Conservation (phyloP, 2,113 vertebrate species). For the Upupa epops region DNA sequence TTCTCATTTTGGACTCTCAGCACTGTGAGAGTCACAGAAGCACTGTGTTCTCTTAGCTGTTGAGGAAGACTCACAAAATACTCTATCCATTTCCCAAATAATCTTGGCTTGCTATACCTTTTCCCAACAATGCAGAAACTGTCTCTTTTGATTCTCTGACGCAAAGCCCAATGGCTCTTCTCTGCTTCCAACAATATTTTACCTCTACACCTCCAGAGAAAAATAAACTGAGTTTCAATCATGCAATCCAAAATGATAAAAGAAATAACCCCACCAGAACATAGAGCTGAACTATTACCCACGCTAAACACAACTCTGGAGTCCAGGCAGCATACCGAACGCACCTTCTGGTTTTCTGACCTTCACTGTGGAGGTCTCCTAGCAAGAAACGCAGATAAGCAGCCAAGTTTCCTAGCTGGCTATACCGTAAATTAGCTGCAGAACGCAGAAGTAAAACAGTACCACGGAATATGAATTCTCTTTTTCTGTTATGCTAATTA, state of each 20-base stretch:
- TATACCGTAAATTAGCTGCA: background rate
- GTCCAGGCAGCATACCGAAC: constrained; percentile 4
- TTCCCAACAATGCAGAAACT: background rate
- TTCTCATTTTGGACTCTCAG: background rate
- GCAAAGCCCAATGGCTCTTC: constrained; percentile 62
- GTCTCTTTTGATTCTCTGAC: background rate
- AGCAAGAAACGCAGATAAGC: background rate
- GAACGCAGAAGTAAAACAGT: background rate
- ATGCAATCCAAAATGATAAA: constrained; percentile 66
- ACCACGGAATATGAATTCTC: background rate
- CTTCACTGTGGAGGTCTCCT: background rate
- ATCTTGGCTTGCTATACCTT: constrained; percentile 18
- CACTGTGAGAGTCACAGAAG: background rate
- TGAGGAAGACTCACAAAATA: constrained; percentile 4
- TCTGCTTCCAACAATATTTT: constrained; percentile 62
- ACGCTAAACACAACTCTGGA: background rate
- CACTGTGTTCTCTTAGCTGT: background rate
- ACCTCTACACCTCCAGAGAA: constrained; percentile 63
- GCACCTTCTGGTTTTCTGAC: constrained; percentile 1
- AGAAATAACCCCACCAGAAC: constrained; percentile 5
- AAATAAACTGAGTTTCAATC: constrained; percentile 71
- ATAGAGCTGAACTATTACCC: constrained; percentile 52
- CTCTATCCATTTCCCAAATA: background rate
- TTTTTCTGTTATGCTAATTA: background rate
- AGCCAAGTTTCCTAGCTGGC: background rate